phyloP scores from a whole-genome alignment of 2,113 vertebrate genomes.

The Cygnus buccinator region DNA sequence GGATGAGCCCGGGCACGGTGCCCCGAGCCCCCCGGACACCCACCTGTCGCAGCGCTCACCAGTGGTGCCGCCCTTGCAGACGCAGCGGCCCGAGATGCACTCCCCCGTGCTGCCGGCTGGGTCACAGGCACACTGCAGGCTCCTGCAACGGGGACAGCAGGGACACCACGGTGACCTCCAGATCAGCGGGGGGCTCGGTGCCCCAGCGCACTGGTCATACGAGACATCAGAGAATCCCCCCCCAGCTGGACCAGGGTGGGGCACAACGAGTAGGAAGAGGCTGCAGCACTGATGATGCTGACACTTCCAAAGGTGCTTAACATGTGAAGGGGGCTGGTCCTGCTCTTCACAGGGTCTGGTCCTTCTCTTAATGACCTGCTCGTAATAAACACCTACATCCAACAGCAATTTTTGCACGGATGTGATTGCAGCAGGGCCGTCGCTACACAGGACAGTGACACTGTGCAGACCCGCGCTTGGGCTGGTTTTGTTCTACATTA shows the following conservation, averaged over 20 bases:
- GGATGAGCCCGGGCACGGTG: neutral
- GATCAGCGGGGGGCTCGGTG: neutral
- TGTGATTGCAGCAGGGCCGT: rapidly evolving
- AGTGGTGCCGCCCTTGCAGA: conserved; percentile 71
- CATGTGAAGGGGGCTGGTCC: too few species aligned
- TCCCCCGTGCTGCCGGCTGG: conserved; percentile 53
- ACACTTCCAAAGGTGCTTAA: neutral
- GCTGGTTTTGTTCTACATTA: neutral
- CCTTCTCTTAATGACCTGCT: too few species aligned
- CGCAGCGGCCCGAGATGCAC: conserved; percentile 69
- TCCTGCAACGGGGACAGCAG: conserved; percentile 36
- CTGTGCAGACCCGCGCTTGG: rapidly evolving
- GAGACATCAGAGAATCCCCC: neutral
- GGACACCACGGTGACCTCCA: neutral
- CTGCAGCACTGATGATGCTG: neutral
- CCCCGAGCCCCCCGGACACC: neutral
- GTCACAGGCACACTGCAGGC: conserved; percentile 73
- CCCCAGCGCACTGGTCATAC: neutral
- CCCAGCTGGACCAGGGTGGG: rapidly evolving
- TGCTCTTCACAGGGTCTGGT: too few species aligned
- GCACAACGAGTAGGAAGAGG: neutral
- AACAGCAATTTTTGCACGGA: neutral
- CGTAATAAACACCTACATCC: neutral
- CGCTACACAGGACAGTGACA: rapidly evolving
- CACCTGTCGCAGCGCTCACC: conserved; percentile 80